Conservation (phyloP, 2,113 vertebrate species). For the Oxygymnocypris stewartii region DNA sequence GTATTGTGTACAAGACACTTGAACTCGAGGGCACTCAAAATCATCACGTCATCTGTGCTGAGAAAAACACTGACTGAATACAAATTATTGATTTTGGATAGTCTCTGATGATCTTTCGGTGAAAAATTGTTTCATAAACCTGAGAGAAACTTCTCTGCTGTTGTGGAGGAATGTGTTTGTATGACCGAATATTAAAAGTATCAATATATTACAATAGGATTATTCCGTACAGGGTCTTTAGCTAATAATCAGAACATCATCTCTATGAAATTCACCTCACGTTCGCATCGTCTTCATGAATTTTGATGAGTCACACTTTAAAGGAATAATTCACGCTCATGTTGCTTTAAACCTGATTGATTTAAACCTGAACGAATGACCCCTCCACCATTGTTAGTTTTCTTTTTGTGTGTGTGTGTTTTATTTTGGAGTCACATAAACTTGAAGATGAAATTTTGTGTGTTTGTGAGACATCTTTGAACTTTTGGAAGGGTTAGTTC, state of each 20-base stretch:
- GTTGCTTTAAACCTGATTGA: background rate
- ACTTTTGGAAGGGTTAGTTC: no score
- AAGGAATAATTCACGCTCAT: background rate
- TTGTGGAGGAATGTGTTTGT: background rate
- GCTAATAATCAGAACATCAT: background rate
- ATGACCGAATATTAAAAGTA: background rate
- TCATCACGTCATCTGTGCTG: background rate
- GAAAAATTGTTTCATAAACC: background rate
- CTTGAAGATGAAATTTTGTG: no score
- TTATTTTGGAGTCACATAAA: background rate
- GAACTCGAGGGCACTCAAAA: background rate
- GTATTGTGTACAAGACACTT: slow-evolving; percentile 12
- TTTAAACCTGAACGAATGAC: background rate
- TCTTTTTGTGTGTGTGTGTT: background rate
- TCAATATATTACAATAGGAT: background rate
- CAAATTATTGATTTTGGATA: background rate
- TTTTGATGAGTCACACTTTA: background rate
- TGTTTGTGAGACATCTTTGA: no score
- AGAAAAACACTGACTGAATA: slow-evolving; percentile 14
- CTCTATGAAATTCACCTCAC: background rate
- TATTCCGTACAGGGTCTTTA: background rate
- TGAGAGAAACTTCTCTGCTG: background rate
- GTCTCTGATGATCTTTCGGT: background rate
- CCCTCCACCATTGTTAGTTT: background rate
- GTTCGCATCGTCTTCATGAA: background rate